A percentile compares a stretch with the other conserved stretches of the same genome.
Conservation (phyloP, 2,888 invertebrate genomes). For the Nysson spinosus region DNA sequence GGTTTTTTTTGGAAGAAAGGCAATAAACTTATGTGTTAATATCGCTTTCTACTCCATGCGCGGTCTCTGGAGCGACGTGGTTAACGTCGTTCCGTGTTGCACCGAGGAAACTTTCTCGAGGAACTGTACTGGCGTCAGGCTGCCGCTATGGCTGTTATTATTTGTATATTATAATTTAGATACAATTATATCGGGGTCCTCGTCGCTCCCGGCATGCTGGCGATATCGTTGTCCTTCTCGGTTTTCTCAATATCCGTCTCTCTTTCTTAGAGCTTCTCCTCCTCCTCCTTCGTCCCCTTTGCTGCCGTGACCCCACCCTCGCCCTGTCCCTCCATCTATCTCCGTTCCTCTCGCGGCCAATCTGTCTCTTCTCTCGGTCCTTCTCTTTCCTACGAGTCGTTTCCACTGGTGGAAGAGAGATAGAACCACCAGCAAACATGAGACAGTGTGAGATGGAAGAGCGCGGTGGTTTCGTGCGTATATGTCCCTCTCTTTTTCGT, state of each 20-base stretch:
- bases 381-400: not conserved
- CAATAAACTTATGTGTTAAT: too few species aligned
- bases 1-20: too few species aligned
- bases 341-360: not conserved
- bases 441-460: slow-evolving; percentile 17
- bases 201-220: slow-evolving; percentile 55
- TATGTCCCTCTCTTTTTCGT: too few species aligned
- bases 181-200: slow-evolving; percentile 76
- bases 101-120: slow-evolving; percentile 55
- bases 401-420: not conserved
- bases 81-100: too few species aligned
- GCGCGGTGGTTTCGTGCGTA: not conserved
- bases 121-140: slow-evolving; percentile 77
- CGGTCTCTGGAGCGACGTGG: not conserved
- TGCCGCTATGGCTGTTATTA: slow-evolving; percentile 77
- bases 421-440: slow-evolving; percentile 19
- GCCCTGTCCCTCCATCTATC: slow-evolving; percentile 7
- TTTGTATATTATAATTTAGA: slow-evolving; percentile 78
- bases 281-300: slow-evolving; percentile 10
- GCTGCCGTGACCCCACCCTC: slow-evolving; percentile 1
- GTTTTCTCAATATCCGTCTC: slow-evolving; percentile 6
- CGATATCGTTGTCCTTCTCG: slow-evolving; percentile 28
- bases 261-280: not conserved
- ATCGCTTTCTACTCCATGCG: too few species aligned
- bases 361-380: slow-evolving; percentile 14